These are phyloP conservation scores for Eptesicus fuscus DNA, from an alignment of 2,113 vertebrate species.

Conservation along the genomic window DNA sequence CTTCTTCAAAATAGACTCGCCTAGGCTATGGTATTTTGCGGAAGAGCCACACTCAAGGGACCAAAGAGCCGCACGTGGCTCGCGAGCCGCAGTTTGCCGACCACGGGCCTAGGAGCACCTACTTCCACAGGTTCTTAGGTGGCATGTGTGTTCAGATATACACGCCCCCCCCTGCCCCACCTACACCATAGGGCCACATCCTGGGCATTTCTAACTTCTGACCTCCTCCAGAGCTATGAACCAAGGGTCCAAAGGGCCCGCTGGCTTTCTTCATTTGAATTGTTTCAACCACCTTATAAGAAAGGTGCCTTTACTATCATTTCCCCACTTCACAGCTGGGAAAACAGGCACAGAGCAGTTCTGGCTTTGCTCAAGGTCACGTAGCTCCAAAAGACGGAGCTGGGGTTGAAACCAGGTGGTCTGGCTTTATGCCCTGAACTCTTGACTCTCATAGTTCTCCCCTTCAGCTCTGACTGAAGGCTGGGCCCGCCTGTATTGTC, in stretches of 20 bases:
- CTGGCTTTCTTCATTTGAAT: background rate
- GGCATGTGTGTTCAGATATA: background rate
- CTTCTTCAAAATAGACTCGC: too few species aligned
- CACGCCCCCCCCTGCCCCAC: background rate
- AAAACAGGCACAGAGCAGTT: background rate
- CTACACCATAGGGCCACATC: too few species aligned
- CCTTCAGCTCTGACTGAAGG: background rate
- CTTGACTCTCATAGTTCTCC: background rate
- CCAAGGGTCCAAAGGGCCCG: background rate
- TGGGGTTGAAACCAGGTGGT: background rate
- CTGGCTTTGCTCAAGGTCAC: background rate
- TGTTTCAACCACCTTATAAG: background rate
- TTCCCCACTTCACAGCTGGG: background rate
- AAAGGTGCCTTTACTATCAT: background rate
- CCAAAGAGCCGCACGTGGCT: too few species aligned
- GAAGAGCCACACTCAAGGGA: too few species aligned
- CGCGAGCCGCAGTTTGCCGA: too few species aligned
- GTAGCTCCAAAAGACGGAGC: background rate
- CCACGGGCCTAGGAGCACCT: background rate
- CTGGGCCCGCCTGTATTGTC: background rate
- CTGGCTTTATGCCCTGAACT: background rate
- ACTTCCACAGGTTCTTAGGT: background rate
- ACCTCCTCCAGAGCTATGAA: background rate
- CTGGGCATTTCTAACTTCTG: background rate
- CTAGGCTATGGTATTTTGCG: too few species aligned